A percentile compares a stretch with the other conserved stretches of the same genome.
Evolutionary conservation across 2,888 invertebrate species (phyloP).

Genomic region (Metellina segmentata): DNA sequence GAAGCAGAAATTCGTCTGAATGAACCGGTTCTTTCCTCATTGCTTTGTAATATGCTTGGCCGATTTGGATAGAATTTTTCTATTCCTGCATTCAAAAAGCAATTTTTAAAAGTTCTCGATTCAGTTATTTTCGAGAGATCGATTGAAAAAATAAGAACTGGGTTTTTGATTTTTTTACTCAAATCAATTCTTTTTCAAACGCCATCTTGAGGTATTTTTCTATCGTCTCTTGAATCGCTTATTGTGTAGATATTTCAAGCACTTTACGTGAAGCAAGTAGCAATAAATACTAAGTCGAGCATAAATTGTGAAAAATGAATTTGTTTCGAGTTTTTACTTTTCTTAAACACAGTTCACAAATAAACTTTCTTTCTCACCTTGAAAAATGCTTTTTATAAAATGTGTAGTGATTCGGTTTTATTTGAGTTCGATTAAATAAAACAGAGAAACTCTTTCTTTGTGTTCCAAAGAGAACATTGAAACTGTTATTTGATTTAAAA

Average conservation of each 20-base stretch:
- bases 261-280: not conserved
- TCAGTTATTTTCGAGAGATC: slow-evolving; percentile 20
- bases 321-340: not conserved
- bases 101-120: slow-evolving; percentile 24
- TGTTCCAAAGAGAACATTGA: too few species aligned
- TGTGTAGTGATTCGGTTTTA: too few species aligned
- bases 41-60: slow-evolving; percentile 10
- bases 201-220: not conserved
- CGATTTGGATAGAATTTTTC: not conserved
- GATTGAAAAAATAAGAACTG: not conserved
- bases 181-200: not conserved
- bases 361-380: too few species aligned
- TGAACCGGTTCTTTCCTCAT: slow-evolving; percentile 9
- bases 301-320: not conserved
- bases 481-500: too few species aligned
- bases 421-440: too few species aligned
- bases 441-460: too few species aligned
- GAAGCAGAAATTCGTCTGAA: slow-evolving; percentile 27
- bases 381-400: too few species aligned
- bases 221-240: not conserved
- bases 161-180: not conserved
- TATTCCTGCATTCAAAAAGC: not conserved
- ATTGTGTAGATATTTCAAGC: not conserved
- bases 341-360: too few species aligned
- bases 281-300: not conserved